Base-by-base conservation (phyloP, 2,797 vertebrate species). In the Brachyrhaphis roseni region DNA sequence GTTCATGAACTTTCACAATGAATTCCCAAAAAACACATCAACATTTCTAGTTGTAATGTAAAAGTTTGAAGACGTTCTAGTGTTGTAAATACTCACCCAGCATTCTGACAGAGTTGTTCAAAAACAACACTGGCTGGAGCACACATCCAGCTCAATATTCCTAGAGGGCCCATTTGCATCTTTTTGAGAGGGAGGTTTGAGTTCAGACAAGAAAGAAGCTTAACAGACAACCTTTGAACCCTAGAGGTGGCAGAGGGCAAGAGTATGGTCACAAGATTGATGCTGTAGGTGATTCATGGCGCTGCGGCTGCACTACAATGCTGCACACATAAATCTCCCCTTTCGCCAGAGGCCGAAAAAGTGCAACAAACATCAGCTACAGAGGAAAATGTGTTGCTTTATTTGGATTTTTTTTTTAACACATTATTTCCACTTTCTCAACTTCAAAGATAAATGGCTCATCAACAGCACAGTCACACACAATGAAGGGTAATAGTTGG, bases 401-500 rank as follows among this genome's bases (percentile, higher is more conserved):
- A 45, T 49, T 20, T 20, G 0, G 8, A 43, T 11, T 11, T 43
- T 43, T 43, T 43, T 43, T 34, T 16, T 49, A 76, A 34, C 75
- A 74, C 84, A 11, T 79, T 77, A 55, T 73, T 59, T 41, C 43
- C 34, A 51, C 53, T 57, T 55, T 77, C 83, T 53, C 72, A 78
- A 72, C 70, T 62, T 64, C 78, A 75, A 83, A 77, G 79, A 43
- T 72, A 86, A 90, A n/a, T 64, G 72, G 49, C 80, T 88, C 81
- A 77, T 90, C 84, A 89, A 86, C 81, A 78, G 84, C 87, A 91
- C 87, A 86, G 88, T 78, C 82, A 91, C 47, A 84, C 84, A 68
- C 89, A 90, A 93, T 90, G 89, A 93, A 94, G 87, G 82, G 89
- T 78, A 36, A 71, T 80, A 91, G 89, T 86, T 82, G 86, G 77